Base-by-base conservation (phyloP, 2,888 invertebrate genomes). In the Amaurobius ferox region DNA sequence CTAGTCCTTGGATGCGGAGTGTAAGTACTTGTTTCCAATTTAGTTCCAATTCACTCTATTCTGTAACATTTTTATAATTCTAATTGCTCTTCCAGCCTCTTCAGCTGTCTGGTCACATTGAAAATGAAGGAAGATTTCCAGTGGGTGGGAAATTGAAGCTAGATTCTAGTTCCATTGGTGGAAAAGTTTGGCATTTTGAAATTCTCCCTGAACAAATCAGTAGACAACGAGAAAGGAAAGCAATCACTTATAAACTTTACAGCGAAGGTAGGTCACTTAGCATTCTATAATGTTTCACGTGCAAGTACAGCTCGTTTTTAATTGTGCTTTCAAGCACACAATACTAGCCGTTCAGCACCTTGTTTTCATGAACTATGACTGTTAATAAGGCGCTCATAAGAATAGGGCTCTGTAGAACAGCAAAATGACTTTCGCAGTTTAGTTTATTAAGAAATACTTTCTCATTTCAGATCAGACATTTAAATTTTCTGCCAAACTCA, bases 201-300 rank as follows among this genome's bases (percentile, higher is more conserved):
- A 55, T 40, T 1, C 9, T 30, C 23, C 71, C 77, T 35, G 55
- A 85, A 55, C n/a, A 19, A 68, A 26, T n/a, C 16, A 66, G 66
- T 19, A 30, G 66, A n/a, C 32, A 35, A 16, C 16, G 11, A 13
- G 66, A 32, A 66, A 66, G 19, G 32, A 66, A 32, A 32, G 32
- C 35, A 9, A n/a, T 35, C 1, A 16, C 39, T 32, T 71, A 71
- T 30, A 85, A 55, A 64, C 16, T 85, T 1, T 72, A 78, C 26
- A 44, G 35, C n/a, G 72, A 77, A 40, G 83, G 83, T 85, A 55
- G 39, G 19, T n/a, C n/a, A n/a, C n/a, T n/a, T n/a, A n/a, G n/a
- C n/a, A n/a, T n/a, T n/a, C n/a, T n/a, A n/a, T n/a, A n/a, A n/a
- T n/a, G n/a, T n/a, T n/a, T n/a, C n/a, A n/a, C n/a, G n/a, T n/a